Evolutionary conservation across 2,888 invertebrate genomes (phyloP).

Genomic region (Formica aserva): DNA sequence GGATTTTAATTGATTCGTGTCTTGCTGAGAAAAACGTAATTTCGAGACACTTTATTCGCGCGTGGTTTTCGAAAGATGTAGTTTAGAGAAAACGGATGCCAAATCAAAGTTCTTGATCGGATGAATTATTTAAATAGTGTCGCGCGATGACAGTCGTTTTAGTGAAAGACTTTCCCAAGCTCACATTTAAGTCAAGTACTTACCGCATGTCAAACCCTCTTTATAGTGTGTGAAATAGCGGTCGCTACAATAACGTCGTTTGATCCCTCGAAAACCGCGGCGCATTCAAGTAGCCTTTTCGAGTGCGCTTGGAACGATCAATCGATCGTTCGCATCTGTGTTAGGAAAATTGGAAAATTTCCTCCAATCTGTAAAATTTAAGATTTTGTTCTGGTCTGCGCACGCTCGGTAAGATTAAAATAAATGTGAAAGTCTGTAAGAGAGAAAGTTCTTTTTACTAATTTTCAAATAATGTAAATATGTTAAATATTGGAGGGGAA

Average conservation of each 20-base stretch:
- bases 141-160: conserved; percentile 36
- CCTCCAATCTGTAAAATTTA: not conserved
- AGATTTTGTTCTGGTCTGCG: not conserved
- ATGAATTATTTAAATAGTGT: not conserved
- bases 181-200: conserved; percentile 72
- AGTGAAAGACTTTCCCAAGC: conserved; percentile 80
- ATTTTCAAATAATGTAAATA: conserved; percentile 4
- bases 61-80: not conserved
- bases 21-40: not conserved
- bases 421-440: not conserved
- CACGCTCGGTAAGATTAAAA: conserved; percentile 22
- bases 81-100: not conserved
- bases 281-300: conserved; percentile 76
- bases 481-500: not conserved
- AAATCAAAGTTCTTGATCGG: not conserved
- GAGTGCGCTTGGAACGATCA: conserved; percentile 63
- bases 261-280: conserved; percentile 74
- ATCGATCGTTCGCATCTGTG: conserved; percentile 26
- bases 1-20: conserved; percentile 14
- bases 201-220: conserved; percentile 68
- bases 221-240: conserved; percentile 79
- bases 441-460: not conserved
- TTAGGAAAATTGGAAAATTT: conserved; percentile 37
- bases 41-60: not conserved
- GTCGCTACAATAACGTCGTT: conserved; percentile 80